Evolutionary conservation across 2,797 vertebrate species (phyloP).

Genomic region (Hapalemur alaotrensis): DNA sequence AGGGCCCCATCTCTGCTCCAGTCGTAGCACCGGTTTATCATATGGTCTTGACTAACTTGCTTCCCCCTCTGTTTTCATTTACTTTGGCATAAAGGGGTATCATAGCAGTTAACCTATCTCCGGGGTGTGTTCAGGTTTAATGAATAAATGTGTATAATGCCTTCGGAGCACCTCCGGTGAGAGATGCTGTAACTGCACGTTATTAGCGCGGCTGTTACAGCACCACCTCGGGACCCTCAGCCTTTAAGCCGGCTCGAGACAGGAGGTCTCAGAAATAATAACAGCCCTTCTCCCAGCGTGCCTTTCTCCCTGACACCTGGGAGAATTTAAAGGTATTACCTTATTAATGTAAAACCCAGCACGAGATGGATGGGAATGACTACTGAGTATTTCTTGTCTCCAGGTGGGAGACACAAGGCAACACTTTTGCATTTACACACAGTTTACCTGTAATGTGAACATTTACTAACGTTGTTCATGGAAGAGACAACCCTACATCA

Average conservation of each 20-base stretch:
- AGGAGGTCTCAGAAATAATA: slow-evolving; percentile 71
- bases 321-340: slow-evolving; percentile 58
- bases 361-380: not conserved
- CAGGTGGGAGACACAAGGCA: slow-evolving; percentile 49
- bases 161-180: slow-evolving; percentile 35
- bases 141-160: slow-evolving; percentile 71
- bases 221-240: slow-evolving; percentile 59
- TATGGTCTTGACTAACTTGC: slow-evolving; percentile 28
- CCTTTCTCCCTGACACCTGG: slow-evolving; percentile 45
- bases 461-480: not conserved
- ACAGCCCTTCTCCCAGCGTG: slow-evolving; percentile 42
- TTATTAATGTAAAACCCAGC: slow-evolving; percentile 60
- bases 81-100: slow-evolving; percentile 71
- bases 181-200: slow-evolving; percentile 39
- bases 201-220: slow-evolving; percentile 66
- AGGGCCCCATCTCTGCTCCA: not conserved
- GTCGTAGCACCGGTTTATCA: not conserved
- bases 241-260: slow-evolving; percentile 66
- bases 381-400: slow-evolving; percentile 39
- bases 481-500: not conserved
- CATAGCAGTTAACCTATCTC: slow-evolving; percentile 73
- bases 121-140: slow-evolving; percentile 74
- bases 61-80: slow-evolving; percentile 69
- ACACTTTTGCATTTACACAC: not conserved
- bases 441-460: slow-evolving; percentile 26